A percentile compares a stretch with the other conserved stretches of the same genome.
Evolutionary conservation across 2,888 invertebrate species (phyloP).

Genomic region (Ormia ochracea): DNA sequence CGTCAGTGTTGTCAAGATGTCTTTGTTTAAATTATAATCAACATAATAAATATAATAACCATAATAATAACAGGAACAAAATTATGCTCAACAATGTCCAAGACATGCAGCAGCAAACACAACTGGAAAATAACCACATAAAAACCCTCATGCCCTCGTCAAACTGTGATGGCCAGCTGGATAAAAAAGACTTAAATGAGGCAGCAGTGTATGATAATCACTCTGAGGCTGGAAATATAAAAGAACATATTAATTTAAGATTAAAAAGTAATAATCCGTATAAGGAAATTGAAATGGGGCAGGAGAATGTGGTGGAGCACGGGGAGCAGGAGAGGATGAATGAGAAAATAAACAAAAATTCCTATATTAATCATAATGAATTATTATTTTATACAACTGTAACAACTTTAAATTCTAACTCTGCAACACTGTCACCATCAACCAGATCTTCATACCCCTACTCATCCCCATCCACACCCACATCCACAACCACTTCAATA

Average conservation of each 20-base stretch:
- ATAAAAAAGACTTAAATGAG: conserved; percentile 16
- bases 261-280: conserved; percentile 44
- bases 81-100: conserved; percentile 50
- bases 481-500: not conserved
- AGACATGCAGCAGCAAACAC: conserved; percentile 32
- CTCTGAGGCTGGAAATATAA: conserved; percentile 21
- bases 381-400: conserved; percentile 45
- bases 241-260: conserved; percentile 50
- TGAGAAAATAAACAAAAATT: conserved; percentile 31
- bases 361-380: conserved; percentile 52
- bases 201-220: conserved; percentile 45
- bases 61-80: conserved; percentile 21
- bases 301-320: no score
- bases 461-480: not conserved
- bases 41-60: conserved; percentile 42
- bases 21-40: conserved; percentile 55
- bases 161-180: conserved; percentile 53
- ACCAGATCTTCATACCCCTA: no score
- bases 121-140: conserved; percentile 20
- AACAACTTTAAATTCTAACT: conserved; percentile 42
- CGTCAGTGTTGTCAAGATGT: conserved; percentile 60
- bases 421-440: conserved; percentile 22
- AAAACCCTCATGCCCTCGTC: conserved; percentile 31
- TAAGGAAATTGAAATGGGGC: no score
- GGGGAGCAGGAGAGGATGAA: not conserved